Evolutionary conservation across 2,888 invertebrate species (phyloP).

Genomic region (Rhagophthalmus giganteus): DNA sequence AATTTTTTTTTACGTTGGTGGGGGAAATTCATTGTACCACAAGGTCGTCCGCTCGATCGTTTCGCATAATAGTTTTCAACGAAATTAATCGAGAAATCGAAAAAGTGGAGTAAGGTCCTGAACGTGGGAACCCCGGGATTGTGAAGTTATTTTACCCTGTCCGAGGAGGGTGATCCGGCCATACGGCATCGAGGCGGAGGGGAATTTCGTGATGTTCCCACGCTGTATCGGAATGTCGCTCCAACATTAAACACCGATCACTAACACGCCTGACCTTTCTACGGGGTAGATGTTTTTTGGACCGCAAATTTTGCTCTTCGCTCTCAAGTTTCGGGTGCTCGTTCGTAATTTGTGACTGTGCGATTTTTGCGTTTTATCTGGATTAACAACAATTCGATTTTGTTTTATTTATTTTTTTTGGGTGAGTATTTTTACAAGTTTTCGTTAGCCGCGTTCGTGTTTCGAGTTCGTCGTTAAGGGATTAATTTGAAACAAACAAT

Average conservation of each 20-base stretch:
- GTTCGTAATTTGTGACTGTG: neutral
- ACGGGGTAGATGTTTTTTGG: constrained; percentile 30
- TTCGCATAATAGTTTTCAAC: too few species aligned
- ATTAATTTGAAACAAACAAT: too few species aligned
- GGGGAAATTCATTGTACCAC: too few species aligned
- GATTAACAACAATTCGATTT: too few species aligned
- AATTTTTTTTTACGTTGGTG: too few species aligned
- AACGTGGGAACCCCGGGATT: constrained; percentile 36
- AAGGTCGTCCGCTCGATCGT: too few species aligned
- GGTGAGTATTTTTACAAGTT: too few species aligned
- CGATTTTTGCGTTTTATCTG: too few species aligned
- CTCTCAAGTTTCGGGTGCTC: neutral
- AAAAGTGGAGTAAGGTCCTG: constrained; percentile 23
- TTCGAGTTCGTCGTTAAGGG: too few species aligned
- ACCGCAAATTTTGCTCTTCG: constrained; percentile 15
- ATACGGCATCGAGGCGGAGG: constrained; percentile 32
- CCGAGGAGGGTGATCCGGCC: constrained; percentile 36
- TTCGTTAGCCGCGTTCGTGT: too few species aligned
- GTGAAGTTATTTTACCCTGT: constrained; percentile 42
- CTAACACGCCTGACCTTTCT: constrained; percentile 34
- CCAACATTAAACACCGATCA: constrained; percentile 33
- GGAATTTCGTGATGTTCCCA: constrained; percentile 40
- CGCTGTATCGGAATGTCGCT: constrained; percentile 43
- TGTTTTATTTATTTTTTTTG: too few species aligned
- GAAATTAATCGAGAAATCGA: too few species aligned